Conservation (phyloP, 2,113 vertebrate genomes). For the Macaca fascicularis region T2T-MFA8v1.1 NC_088377.1:172326001-172326500, state of each 20-base stretch:
- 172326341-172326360: background rate
- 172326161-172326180: background rate
- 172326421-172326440: background rate
- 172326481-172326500: too few relatives aligned
- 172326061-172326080: background rate
- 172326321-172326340: background rate
- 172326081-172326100: background rate
- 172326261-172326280: background rate
- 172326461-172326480: too few relatives aligned
- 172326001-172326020: background rate
- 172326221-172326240: background rate
- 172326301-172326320: background rate
- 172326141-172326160: background rate
- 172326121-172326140: background rate
- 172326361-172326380: too few relatives aligned
- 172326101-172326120: background rate
- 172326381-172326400: background rate
- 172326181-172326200: constrained; percentile 4
- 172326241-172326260: background rate
- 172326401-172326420: background rate
- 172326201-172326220: background rate
- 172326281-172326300: rapidly evolving
- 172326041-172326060: background rate
- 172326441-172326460: too few relatives aligned
- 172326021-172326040: background rate